phyloP scores from a whole-genome alignment of 1,140 invertebrate genomes.

The Akabosia matsudoensis region DNA sequence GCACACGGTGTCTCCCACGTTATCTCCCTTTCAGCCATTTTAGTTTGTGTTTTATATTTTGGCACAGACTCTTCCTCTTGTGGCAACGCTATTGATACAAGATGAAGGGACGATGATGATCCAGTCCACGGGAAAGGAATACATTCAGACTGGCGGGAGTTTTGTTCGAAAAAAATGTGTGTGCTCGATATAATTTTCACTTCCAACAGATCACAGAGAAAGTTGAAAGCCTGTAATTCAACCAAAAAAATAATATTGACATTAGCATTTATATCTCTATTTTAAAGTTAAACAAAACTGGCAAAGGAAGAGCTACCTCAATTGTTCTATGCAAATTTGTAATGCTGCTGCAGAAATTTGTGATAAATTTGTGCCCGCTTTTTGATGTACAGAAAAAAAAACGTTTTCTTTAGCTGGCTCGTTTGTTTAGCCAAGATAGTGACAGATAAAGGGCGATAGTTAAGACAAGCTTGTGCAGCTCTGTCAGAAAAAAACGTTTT shows the following conservation, averaged over 20 bases:
- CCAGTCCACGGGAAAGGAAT: background rate
- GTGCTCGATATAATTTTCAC: no score
- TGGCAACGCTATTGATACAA: background rate
- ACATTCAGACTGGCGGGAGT: background rate
- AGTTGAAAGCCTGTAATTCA: conserved; percentile 34
- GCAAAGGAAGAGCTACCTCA: background rate
- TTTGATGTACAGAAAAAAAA: no score
- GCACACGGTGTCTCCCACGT: background rate
- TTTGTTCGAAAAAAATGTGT: background rate
- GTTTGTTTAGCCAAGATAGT: no score
- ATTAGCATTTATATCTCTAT: conserved; percentile 25
- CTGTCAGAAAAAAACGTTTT: background rate
- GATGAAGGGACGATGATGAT: background rate
- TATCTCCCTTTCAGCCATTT: background rate
- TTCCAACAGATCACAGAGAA: background rate
- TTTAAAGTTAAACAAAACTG: background rate
- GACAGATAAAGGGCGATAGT: no score
- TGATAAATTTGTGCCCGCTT: no score
- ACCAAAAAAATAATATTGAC: conserved; percentile 45
- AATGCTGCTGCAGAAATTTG: no score
- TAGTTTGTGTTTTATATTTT: background rate
- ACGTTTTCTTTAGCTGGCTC: no score
- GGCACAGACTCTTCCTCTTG: background rate
- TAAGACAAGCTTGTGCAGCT: background rate
- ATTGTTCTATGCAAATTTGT: no score